Evolutionary conservation across 30 jellyfish, hydroid and myxozoan species (phyloP).

Genomic region (Turritopsis rubra): DNA sequence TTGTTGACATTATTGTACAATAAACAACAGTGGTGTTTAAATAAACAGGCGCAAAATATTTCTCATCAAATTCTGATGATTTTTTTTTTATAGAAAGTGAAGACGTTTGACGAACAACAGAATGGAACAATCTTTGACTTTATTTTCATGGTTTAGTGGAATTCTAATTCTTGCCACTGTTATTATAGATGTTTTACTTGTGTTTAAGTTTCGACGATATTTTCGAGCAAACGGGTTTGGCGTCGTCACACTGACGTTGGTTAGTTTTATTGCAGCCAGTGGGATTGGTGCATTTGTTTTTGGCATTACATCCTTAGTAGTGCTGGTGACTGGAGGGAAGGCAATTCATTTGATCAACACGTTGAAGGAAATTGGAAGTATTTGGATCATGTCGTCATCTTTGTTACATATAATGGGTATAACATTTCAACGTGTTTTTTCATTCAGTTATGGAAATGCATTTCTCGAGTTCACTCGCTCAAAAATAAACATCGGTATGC

Average conservation of each 20-base stretch:
- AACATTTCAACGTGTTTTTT: conserved; percentile 33
- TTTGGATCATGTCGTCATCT: conserved; percentile 24
- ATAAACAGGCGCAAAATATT: background rate
- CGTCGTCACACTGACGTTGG: conserved; percentile 22
- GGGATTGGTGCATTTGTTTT: background rate
- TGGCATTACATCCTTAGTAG: background rate
- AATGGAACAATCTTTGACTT: conserved; percentile 21
- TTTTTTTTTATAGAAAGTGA: background rate
- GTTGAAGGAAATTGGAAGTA: conserved; percentile 3
- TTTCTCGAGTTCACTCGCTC: conserved; percentile 17
- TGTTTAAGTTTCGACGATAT: conserved; percentile 30
- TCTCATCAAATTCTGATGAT: background rate
- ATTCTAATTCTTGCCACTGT: conserved; percentile 6
- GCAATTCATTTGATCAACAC: background rate
- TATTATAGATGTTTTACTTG: conserved; percentile 11
- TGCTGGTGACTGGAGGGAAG: conserved; percentile 15
- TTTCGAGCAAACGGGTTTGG: conserved; percentile 39
- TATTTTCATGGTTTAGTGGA: conserved; percentile 34
- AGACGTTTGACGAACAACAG: background rate
- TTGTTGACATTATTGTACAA: background rate
- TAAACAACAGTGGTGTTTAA: background rate
- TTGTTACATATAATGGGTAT: conserved; percentile 27
- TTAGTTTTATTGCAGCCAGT: conserved; percentile 18
- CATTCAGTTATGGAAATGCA: conserved; percentile 6
- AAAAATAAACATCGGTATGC: conserved; percentile 9